A percentile compares a stretch with the other conserved stretches of the same genome.
Conservation (phyloP, 2,113 vertebrate species). For the Nannospalax galili region DNA sequence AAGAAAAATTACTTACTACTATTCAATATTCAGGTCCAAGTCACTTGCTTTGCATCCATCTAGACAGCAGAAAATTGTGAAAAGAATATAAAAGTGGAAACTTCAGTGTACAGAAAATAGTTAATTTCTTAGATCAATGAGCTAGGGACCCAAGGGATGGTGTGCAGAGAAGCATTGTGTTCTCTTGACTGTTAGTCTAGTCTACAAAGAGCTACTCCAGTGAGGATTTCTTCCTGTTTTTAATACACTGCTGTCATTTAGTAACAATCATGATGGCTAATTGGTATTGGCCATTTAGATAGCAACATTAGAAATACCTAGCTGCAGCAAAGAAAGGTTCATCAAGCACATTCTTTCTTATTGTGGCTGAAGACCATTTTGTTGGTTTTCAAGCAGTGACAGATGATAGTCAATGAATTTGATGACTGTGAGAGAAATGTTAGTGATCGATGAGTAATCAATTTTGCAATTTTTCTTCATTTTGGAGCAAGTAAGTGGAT, state of each 20-base stretch:
- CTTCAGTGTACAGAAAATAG: neutral
- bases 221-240: neutral
- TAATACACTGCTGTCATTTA: neutral
- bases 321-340: neutral
- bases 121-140: conserved; percentile 51
- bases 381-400: neutral
- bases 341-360: neutral
- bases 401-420: neutral
- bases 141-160: neutral
- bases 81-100: neutral
- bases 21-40: neutral
- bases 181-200: neutral
- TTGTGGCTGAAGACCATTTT: neutral
- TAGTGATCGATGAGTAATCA: neutral
- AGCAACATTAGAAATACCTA: neutral
- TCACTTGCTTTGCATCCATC: neutral
- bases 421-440: neutral
- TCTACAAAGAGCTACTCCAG: neutral
- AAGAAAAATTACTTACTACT: neutral
- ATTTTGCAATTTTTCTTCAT: conserved; percentile 12
- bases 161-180: neutral
- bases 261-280: neutral
- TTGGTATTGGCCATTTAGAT: neutral
- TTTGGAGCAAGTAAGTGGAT: neutral
- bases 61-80: neutral